A percentile compares a stretch with the other conserved stretches of the same genome.
These are phyloP conservation scores for Procambarus virginalis DNA, from an alignment of 1,140 invertebrate species.

Conservation along the genomic window DNA sequence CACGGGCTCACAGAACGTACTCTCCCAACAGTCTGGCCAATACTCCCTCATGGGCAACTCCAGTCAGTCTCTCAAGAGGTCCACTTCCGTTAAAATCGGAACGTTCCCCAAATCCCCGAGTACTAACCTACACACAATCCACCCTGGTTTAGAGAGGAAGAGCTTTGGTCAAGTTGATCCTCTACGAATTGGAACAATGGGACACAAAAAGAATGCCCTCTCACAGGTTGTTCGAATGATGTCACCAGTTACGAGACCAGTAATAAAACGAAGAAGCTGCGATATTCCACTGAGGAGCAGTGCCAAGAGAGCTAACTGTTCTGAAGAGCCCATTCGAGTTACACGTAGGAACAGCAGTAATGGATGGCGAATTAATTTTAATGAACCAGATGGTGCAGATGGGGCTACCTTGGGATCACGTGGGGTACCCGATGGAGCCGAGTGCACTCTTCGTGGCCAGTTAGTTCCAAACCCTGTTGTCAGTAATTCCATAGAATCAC, in stretches of 20 bases:
- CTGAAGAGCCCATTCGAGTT: slow-evolving; percentile 23
- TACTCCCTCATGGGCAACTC: slow-evolving; percentile 15
- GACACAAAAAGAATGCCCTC: not conserved
- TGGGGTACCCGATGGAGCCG: slow-evolving; percentile 68
- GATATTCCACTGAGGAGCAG: slow-evolving; percentile 36
- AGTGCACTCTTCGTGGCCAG: slow-evolving; percentile 48
- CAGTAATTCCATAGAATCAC: slow-evolving; percentile 18
- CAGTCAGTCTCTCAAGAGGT: slow-evolving; percentile 23
- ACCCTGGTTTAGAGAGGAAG: slow-evolving; percentile 14
- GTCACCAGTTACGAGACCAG: not conserved
- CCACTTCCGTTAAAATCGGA: slow-evolving; percentile 23
- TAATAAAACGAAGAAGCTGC: slow-evolving; percentile 47
- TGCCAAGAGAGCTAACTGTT: slow-evolving; percentile 27
- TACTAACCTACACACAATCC: slow-evolving; percentile 20
- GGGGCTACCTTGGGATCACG: slow-evolving; percentile 34
- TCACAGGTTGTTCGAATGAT: not conserved
- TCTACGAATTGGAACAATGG: not conserved
- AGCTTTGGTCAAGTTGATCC: slow-evolving; percentile 11
- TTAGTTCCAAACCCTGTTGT: not conserved
- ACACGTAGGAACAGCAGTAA: slow-evolving; percentile 24
- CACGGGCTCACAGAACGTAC: slow-evolving; percentile 3
- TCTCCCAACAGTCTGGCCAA: not conserved
- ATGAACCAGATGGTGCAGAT: slow-evolving; percentile 62
- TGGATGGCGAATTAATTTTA: slow-evolving; percentile 11
- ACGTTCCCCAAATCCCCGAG: slow-evolving; percentile 39